Conservation (phyloP, 2,113 vertebrate genomes). For the Amia ocellicauda region DNA sequence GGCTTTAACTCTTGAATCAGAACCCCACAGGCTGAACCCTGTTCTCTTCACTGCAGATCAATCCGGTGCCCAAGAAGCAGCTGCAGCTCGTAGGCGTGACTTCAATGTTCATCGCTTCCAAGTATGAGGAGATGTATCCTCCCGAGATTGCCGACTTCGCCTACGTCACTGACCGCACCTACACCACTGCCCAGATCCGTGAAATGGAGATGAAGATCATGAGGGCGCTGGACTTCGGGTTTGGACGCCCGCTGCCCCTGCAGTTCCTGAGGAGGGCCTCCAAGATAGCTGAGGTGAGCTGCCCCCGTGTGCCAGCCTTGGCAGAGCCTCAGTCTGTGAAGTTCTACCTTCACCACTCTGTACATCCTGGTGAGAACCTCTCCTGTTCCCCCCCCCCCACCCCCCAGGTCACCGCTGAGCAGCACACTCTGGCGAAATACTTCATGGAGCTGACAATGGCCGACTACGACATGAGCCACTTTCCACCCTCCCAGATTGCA, state of each 20-base stretch:
- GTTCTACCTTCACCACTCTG: too few species aligned
- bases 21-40: too few species aligned
- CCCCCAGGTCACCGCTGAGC: constrained; percentile 66
- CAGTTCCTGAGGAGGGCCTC: constrained; percentile 77
- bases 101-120: constrained; percentile 82
- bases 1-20: too few species aligned
- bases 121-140: constrained; percentile 78
- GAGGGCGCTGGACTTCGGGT: constrained; percentile 64
- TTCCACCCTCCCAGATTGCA: constrained; percentile 73
- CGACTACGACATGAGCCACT: constrained; percentile 80
- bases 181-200: constrained; percentile 68
- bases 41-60: constrained; percentile 49
- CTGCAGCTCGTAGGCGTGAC: constrained; percentile 81
- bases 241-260: constrained; percentile 68
- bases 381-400: background rate
- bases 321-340: too few species aligned
- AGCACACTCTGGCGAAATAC: constrained; percentile 76
- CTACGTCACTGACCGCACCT: constrained; percentile 66
- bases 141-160: constrained; percentile 70
- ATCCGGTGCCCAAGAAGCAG: constrained; percentile 67
- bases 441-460: constrained; percentile 79
- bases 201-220: constrained; percentile 80
- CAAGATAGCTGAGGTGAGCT: constrained; percentile 71
- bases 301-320: too few species aligned
- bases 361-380: too few species aligned